phyloP scores from a whole-genome alignment of 2,888 invertebrate species.

The Diloba caeruleocephala region DNA sequence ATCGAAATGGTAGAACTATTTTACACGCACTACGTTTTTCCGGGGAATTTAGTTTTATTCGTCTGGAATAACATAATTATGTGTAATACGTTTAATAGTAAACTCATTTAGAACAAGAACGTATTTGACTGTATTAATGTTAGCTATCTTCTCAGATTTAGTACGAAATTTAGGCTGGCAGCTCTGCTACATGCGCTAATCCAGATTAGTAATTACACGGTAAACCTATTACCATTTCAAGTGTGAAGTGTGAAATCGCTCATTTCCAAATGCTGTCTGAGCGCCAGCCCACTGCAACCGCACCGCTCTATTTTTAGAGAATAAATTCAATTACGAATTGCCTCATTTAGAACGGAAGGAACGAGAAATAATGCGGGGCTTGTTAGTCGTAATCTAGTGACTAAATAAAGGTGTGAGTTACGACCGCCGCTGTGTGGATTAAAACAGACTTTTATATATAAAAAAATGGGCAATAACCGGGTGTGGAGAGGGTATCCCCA shows the following conservation, averaged over 20 bases:
- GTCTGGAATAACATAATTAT: constrained; percentile 8
- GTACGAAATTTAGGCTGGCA: constrained; percentile 55
- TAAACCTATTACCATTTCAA: constrained; percentile 71
- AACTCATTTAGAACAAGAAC: constrained; percentile 26
- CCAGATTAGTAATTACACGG: constrained; percentile 75
- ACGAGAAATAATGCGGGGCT: constrained; percentile 60
- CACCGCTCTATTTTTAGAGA: constrained; percentile 49
- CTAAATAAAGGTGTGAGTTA: constrained; percentile 80
- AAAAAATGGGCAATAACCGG: constrained; percentile 79
- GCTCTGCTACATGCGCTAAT: constrained; percentile 60
- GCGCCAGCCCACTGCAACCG: constrained; percentile 54
- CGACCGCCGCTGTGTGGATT: constrained; percentile 72
- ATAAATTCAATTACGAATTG: constrained; percentile 58
- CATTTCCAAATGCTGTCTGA: constrained; percentile 57
- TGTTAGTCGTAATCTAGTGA: constrained; percentile 75
- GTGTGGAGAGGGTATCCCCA: constrained; percentile 65
- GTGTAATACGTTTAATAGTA: constrained; percentile 20
- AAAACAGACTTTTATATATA: constrained; percentile 74
- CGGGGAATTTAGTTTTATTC: not conserved
- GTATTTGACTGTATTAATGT: constrained; percentile 26
- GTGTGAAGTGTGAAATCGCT: constrained; percentile 75
- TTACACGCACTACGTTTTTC: constrained; percentile 10
- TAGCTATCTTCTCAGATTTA: constrained; percentile 48
- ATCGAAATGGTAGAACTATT: constrained; percentile 21
- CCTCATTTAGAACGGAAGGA: constrained; percentile 57